Conservation (phyloP, 2,888 invertebrate species). For the Spialia ferax region DNA sequence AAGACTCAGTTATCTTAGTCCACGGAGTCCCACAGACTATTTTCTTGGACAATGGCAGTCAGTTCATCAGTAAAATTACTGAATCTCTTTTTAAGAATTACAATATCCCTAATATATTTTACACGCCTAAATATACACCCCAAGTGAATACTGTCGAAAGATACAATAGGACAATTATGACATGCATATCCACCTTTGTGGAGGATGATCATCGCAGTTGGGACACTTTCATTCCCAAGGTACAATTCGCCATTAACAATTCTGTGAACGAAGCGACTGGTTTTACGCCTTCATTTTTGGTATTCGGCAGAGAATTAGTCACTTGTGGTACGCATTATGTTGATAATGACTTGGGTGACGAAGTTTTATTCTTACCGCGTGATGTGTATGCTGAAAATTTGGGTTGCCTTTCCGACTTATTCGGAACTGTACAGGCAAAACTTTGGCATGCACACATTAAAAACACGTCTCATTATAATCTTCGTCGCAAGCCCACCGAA, state of each 20-base stretch:
- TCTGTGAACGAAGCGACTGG: too few species aligned
- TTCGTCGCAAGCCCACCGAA: background rate
- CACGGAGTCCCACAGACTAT: slow-evolving; percentile 52
- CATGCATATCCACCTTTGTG: background rate
- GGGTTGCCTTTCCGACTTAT: slow-evolving; percentile 15
- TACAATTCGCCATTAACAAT: background rate
- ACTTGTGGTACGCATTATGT: too few species aligned
- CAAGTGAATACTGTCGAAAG: slow-evolving; percentile 14
- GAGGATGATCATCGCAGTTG: background rate
- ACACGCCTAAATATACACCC: slow-evolving; percentile 40
- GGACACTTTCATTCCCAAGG: background rate
- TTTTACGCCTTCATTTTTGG: too few species aligned
- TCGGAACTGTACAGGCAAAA: background rate
- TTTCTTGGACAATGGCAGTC: slow-evolving; percentile 49
- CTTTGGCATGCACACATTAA: background rate
- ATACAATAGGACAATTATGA: slow-evolving; percentile 15
- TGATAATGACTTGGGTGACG: too few species aligned
- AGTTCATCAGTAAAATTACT: slow-evolving; percentile 44
- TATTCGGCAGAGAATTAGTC: too few species aligned
- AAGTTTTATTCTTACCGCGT: background rate
- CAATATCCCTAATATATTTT: slow-evolving; percentile 47
- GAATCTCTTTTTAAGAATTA: slow-evolving; percentile 43
- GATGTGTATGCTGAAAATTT: slow-evolving; percentile 3
- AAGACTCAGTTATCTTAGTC: slow-evolving; percentile 49
- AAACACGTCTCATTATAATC: background rate